These are phyloP conservation scores for Nothobranchius kuhntae DNA, from an alignment of 2,113 vertebrate species.

Conservation along the genomic window DNA sequence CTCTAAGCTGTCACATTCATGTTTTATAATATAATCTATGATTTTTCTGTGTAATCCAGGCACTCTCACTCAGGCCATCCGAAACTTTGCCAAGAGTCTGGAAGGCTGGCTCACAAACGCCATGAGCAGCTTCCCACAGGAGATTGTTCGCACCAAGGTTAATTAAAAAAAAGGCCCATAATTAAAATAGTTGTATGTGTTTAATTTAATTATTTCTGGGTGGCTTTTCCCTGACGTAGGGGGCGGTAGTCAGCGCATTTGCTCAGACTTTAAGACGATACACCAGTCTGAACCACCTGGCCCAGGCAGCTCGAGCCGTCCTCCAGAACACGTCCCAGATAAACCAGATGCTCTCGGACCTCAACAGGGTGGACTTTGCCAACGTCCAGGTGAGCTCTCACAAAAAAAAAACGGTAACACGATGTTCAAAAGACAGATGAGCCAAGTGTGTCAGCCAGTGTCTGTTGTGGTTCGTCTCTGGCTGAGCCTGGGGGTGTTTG, in stretches of 20 bases:
- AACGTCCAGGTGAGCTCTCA: conserved; percentile 89
- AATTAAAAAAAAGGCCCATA: neutral
- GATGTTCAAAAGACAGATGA: too few relatives aligned
- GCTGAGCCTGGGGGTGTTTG: conserved; percentile 21
- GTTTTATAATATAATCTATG: too few relatives aligned
- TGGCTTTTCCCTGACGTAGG: conserved; percentile 67
- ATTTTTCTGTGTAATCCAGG: conserved; percentile 70
- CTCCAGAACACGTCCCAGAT: conserved; percentile 99
- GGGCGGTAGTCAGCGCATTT: conserved; percentile 93
- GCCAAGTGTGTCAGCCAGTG: neutral
- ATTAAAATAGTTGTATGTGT: neutral
- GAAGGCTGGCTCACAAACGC: conserved; percentile 95
- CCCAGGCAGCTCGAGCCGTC: conserved; percentile 93
- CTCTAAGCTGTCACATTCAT: too few relatives aligned
- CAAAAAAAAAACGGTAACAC: too few relatives aligned
- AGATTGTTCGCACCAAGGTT: conserved; percentile 94
- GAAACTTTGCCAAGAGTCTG: conserved; percentile 97
- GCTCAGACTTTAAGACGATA: conserved; percentile 94
- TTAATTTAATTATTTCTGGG: too few relatives aligned
- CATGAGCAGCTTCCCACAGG: conserved; percentile 92
- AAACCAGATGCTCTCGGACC: conserved; percentile 99
- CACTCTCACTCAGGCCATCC: conserved; percentile 94
- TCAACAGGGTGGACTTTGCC: conserved; percentile 97
- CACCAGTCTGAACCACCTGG: conserved; percentile 96
- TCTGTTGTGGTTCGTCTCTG: neutral